Percentiles rank a stretch among this genome's conserved stretches.
These are phyloP conservation scores for Indicator maculatus DNA, from an alignment of 2,113 vertebrate genomes.

Conservation along the genomic window DNA sequence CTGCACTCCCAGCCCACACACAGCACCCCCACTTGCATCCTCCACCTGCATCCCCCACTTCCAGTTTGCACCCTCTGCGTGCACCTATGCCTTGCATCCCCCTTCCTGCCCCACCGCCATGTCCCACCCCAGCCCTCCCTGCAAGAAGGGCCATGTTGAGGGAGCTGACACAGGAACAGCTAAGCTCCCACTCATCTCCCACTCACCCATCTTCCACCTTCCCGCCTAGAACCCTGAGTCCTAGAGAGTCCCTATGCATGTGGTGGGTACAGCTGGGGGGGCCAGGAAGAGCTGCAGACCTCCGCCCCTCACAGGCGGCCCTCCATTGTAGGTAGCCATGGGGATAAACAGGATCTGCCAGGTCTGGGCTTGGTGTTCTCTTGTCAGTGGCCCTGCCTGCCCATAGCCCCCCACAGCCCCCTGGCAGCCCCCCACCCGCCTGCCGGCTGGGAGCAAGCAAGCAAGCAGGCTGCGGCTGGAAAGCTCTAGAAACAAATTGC, in stretches of 20 bases:
- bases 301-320: neutral
- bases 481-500: constrained; percentile 46
- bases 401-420: neutral
- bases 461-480: constrained; percentile 4
- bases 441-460: neutral
- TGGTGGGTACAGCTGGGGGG: neutral
- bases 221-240: no score
- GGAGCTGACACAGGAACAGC: no score
- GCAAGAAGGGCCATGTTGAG: no score
- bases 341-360: neutral
- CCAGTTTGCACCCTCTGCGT: neutral
- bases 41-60: neutral
- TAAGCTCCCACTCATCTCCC: no score
- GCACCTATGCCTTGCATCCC: neutral
- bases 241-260: no score
- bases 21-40: neutral
- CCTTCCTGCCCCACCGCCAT: neutral
- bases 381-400: neutral
- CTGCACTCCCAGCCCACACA: neutral
- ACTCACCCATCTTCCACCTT: no score
- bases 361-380: neutral
- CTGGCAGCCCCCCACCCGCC: neutral
- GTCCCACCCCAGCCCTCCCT: no score
- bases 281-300: neutral
- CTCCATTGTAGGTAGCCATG: no score